phyloP scores from a whole-genome alignment of 2,888 invertebrate genomes.

The Volucella zonaria region DNA sequence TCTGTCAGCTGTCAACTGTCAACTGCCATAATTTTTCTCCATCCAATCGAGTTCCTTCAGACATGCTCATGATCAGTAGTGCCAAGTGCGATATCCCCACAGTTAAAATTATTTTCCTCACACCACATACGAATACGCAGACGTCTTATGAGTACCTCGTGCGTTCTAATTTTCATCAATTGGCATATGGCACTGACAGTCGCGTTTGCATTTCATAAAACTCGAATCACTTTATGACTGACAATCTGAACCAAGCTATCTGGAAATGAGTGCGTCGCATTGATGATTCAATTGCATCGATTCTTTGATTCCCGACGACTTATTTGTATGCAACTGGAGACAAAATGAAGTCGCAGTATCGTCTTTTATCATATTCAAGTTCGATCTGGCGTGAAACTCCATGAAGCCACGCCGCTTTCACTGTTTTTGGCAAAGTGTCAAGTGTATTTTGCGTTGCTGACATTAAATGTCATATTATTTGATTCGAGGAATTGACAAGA shows the following conservation, averaged over 20 bases:
- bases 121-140: conserved; percentile 6
- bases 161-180: conserved; percentile 39
- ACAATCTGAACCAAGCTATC: conserved; percentile 25
- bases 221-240: conserved; percentile 33
- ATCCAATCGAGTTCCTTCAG: conserved; percentile 58
- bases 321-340: conserved; percentile 35
- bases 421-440: conserved; percentile 51
- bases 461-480: conserved; percentile 24
- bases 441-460: conserved; percentile 7
- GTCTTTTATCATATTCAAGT: conserved; percentile 26
- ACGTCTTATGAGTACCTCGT: no score
- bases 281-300: conserved; percentile 41
- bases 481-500: conserved; percentile 24
- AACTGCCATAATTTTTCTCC: conserved; percentile 6
- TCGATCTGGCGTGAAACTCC: background rate
- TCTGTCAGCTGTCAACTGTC: conserved; percentile 68
- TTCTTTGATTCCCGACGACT: background rate
- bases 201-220: conserved; percentile 18
- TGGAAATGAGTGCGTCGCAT: conserved; percentile 25
- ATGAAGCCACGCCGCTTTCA: conserved; percentile 22
- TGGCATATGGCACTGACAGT: conserved; percentile 8
- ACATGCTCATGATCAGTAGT: conserved; percentile 37
- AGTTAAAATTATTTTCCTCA: conserved; percentile 44
- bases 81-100: conserved; percentile 10
- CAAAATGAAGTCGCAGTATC: background rate